phyloP scores from a whole-genome alignment of 2,113 vertebrate genomes.

The Lynx canadensis region DNA sequence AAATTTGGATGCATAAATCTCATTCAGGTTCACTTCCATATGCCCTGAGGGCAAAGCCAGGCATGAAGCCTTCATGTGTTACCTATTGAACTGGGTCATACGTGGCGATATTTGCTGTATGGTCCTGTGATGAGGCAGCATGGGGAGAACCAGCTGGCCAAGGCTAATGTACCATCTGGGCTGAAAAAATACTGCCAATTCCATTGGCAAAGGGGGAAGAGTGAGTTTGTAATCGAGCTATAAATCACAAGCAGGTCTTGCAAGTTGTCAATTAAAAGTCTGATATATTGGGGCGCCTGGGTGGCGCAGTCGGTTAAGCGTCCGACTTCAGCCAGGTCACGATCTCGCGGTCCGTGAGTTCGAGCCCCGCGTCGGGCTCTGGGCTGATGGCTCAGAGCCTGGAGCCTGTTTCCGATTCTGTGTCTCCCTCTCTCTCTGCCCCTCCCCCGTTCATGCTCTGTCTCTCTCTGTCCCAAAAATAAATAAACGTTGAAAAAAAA shows the following conservation, averaged over 20 bases:
- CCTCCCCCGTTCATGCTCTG: too few species aligned
- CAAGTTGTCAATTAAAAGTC: conserved; percentile 89
- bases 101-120: conserved; percentile 84
- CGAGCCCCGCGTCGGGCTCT: too few species aligned
- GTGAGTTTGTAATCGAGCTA: conserved; percentile 90
- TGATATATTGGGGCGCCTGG: conserved; percentile 85
- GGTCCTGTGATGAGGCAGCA: conserved; percentile 84
- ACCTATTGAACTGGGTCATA: conserved; percentile 84
- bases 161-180: conserved; percentile 91
- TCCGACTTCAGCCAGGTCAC: too few species aligned
- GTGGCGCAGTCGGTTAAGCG: too few species aligned
- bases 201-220: conserved; percentile 86
- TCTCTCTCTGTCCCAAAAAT: too few species aligned
- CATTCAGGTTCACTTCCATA: conserved; percentile 80
- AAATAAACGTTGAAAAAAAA: too few species aligned
- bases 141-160: conserved; percentile 89
- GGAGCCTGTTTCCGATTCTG: too few species aligned
- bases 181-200: conserved; percentile 87
- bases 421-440: too few species aligned
- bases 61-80: conserved; percentile 71
- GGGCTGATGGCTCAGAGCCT: too few species aligned
- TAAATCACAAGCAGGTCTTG: conserved; percentile 92
- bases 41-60: conserved; percentile 73
- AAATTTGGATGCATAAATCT: conserved; percentile 72
- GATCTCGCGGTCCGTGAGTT: too few species aligned